Evolutionary conservation across 2,113 vertebrate species (phyloP).

Genomic region (Ceyx melanurus): DNA sequence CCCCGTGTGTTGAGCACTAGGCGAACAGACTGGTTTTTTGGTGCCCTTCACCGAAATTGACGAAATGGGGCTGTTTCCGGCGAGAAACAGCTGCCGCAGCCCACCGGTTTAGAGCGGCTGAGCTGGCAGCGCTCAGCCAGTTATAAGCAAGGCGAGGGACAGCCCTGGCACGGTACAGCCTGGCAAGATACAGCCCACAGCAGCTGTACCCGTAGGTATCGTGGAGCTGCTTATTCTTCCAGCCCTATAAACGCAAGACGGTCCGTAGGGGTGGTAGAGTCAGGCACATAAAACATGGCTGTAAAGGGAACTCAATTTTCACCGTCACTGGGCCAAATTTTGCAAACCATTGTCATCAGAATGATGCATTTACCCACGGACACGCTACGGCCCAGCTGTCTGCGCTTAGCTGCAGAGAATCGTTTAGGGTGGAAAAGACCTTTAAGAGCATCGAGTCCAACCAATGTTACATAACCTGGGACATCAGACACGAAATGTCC

Average conservation of each 20-base stretch:
- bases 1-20: fast-evolving
- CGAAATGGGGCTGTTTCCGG: fast-evolving
- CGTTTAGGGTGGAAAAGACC: too few species aligned
- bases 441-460: neutral
- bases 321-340: neutral
- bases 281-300: neutral
- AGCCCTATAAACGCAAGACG: neutral
- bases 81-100: neutral
- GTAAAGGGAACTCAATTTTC: neutral
- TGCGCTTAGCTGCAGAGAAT: too few species aligned
- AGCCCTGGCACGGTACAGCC: fast-evolving
- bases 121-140: fast-evolving
- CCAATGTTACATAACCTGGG: neutral
- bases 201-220: fast-evolving
- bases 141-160: fast-evolving
- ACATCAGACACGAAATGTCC: fast-evolving
- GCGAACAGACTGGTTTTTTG: too few species aligned
- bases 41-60: too few species aligned
- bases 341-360: neutral
- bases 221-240: neutral
- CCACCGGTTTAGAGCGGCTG: fast-evolving
- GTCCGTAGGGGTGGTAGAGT: too few species aligned
- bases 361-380: fast-evolving
- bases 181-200: fast-evolving
- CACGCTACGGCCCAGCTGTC: fast-evolving